A percentile compares a stretch with the other conserved stretches of the same genome.
phyloP scores from a whole-genome alignment of 2,888 invertebrate genomes.

The Polydrusus tereticollis region DNA sequence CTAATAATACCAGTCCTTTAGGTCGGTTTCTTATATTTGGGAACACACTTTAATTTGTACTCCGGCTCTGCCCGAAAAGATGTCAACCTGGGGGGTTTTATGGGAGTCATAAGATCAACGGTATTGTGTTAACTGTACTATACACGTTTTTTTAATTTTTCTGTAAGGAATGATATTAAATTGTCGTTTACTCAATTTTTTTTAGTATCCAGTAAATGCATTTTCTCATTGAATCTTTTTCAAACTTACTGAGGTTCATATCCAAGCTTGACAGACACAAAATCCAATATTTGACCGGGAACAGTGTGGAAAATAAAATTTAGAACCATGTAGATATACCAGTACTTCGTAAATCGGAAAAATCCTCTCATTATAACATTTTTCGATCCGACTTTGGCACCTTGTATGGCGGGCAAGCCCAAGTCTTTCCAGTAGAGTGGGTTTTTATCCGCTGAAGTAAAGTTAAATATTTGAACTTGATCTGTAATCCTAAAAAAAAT shows the following conservation, averaged over 20 bases:
- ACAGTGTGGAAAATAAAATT: conserved; percentile 12
- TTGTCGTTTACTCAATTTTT: too few relatives aligned
- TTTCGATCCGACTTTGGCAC: not conserved
- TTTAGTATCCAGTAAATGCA: too few relatives aligned
- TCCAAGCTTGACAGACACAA: not conserved
- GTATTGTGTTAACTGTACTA: too few relatives aligned
- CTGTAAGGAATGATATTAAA: too few relatives aligned
- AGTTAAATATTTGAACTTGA: conserved; percentile 15
- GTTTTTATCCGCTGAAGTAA: not conserved
- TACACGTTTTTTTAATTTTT: too few relatives aligned
- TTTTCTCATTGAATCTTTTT: not conserved
- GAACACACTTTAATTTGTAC: too few relatives aligned
- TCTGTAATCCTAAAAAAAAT: conserved; percentile 11
- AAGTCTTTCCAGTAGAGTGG: not conserved
- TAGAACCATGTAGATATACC: not conserved
- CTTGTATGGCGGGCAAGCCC: not conserved
- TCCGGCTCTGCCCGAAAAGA: too few relatives aligned
- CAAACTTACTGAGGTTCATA: conserved; percentile 23
- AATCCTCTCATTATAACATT: not conserved
- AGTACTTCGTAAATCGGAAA: not conserved
- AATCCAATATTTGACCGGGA: conserved; percentile 16
- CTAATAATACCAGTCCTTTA: too few relatives aligned
- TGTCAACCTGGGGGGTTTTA: too few relatives aligned
- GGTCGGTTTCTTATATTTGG: too few relatives aligned
- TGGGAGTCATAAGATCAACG: too few relatives aligned